These are phyloP conservation scores for Chaetorhynchus papuensis DNA, from an alignment of 2,113 vertebrate genomes.

Conservation along the genomic window DNA sequence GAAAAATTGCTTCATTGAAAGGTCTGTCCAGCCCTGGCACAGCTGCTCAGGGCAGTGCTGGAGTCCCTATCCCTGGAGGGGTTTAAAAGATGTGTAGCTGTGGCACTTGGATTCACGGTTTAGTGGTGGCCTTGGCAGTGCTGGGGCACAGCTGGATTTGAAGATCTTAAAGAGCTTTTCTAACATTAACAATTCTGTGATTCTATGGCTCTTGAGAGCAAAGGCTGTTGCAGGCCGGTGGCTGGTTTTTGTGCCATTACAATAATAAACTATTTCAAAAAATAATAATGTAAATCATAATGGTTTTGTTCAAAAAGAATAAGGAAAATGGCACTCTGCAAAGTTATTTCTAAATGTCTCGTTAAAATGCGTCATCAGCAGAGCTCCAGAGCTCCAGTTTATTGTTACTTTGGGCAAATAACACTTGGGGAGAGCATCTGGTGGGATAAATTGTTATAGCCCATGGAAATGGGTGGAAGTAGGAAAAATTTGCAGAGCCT, in stretches of 20 bases:
- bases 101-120: not conserved
- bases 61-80: not conserved
- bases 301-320: not conserved
- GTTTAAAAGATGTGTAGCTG: not conserved
- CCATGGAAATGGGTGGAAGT: not conserved
- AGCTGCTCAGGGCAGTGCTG: not conserved
- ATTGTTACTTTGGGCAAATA: not conserved
- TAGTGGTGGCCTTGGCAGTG: not conserved
- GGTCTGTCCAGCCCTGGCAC: not conserved
- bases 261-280: not conserved
- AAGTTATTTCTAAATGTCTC: not conserved
- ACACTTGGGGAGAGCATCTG: not conserved
- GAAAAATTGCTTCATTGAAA: not conserved
- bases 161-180: not conserved
- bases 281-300: not conserved
- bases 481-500: not conserved
- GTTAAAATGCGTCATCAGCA: rapidly evolving
- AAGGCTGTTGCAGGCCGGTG: not conserved
- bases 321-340: not conserved
- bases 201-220: not conserved
- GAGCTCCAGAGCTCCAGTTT: not conserved
- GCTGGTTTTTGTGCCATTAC: not conserved
- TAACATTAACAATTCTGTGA: not conserved
- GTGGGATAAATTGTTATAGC: not conserved
- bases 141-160: not conserved